phyloP scores from a whole-genome alignment of 2,888 invertebrate genomes.

The Nymphalis polychloros region DNA sequence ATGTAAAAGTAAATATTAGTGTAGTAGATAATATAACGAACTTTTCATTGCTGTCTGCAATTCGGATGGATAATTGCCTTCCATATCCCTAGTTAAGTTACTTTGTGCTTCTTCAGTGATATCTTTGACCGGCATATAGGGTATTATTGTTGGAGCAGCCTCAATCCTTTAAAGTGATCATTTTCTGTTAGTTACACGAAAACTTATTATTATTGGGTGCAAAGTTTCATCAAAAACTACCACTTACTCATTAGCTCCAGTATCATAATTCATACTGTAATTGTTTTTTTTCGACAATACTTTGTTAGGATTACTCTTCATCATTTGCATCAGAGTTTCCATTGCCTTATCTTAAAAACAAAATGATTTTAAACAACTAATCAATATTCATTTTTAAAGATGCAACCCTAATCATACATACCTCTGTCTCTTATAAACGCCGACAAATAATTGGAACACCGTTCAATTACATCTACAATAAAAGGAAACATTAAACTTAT shows the following conservation, averaged over 20 bases:
- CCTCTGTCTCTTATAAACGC: slow-evolving; percentile 63
- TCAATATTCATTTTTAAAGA: not conserved
- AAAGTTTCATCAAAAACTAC: not conserved
- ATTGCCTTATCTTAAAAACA: slow-evolving; percentile 50
- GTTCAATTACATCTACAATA: slow-evolving; percentile 56
- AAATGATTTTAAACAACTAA: not conserved
- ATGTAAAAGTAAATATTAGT: too few species aligned
- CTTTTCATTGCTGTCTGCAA: slow-evolving; percentile 58
- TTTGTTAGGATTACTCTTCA: slow-evolving; percentile 53
- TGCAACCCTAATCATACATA: slow-evolving; percentile 32
- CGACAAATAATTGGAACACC: slow-evolving; percentile 60
- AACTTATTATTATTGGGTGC: not conserved
- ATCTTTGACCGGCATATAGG: slow-evolving; percentile 62
- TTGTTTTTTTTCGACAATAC: slow-evolving; percentile 50
- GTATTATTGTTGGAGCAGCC: slow-evolving; percentile 52
- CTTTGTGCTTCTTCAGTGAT: slow-evolving; percentile 58
- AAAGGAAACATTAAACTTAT: slow-evolving; percentile 13
- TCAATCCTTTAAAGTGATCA: slow-evolving; percentile 47
- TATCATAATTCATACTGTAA: slow-evolving; percentile 54
- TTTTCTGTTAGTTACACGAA: not conserved
- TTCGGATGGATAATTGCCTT: slow-evolving; percentile 47
- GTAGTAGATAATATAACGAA: slow-evolving; percentile 35
- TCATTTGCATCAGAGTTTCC: slow-evolving; percentile 51
- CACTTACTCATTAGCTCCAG: slow-evolving; percentile 57
- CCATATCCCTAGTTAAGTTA: slow-evolving; percentile 52